Percentiles rank a stretch among this genome's conserved stretches.
These are phyloP conservation scores for Phoxinus dragarum DNA, from an alignment of 2,797 vertebrate genomes.

Conservation along the genomic window DNA sequence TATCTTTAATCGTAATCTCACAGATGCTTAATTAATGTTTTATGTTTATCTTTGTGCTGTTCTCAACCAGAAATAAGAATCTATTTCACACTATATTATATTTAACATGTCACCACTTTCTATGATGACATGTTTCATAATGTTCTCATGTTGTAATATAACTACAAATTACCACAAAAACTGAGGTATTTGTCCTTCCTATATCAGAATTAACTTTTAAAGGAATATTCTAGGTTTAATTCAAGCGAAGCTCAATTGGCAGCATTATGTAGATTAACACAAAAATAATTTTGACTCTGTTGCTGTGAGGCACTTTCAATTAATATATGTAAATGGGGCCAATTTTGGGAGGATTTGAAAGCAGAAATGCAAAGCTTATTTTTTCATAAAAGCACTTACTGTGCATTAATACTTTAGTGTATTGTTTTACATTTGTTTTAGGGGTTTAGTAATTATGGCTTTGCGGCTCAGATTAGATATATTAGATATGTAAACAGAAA, in stretches of 20 bases:
- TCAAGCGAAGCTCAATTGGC: not conserved
- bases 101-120: not conserved
- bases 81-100: too few species aligned
- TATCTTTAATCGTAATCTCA: not conserved
- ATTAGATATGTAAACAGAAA: not conserved
- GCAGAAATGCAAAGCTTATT: not conserved
- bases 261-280: not conserved
- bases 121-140: too few species aligned
- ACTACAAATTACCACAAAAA: not conserved
- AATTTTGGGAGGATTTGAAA: constrained; percentile 9
- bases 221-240: not conserved
- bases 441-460: not conserved
- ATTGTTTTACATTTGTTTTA: not conserved
- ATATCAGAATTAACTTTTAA: not conserved
- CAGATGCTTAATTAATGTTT: not conserved
- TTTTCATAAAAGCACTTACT: constrained; percentile 1
- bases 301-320: not conserved
- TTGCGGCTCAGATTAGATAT: not conserved
- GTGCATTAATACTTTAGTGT: not conserved
- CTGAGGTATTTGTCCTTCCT: not conserved
- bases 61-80: not conserved
- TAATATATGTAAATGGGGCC: not conserved
- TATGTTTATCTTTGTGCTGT: not conserved
- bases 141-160: not conserved
- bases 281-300: not conserved